Base-by-base conservation (phyloP, 1,140 invertebrate genomes). In the Charaxes varanes region DNA sequence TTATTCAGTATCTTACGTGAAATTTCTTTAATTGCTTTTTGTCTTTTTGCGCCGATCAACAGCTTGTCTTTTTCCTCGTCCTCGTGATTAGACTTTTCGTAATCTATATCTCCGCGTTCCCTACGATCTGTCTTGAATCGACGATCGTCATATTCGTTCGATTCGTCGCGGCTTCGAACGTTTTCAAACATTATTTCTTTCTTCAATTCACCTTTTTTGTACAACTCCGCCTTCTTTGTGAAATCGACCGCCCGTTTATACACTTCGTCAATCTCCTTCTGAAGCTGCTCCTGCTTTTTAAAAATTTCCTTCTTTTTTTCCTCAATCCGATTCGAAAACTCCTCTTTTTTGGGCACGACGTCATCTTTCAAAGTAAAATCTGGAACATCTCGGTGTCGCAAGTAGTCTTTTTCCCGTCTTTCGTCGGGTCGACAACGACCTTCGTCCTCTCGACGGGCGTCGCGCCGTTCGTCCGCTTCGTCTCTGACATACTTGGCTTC, bases 181-280 rank as follows among this genome's bases (percentile, higher is more conserved):
- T 12, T 18, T 6, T 23, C 13, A 7, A 28, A 40, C 13, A 26
- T 57, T 6, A 22, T 19, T n/a, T 56, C 35, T 24, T 33, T 59
- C 23, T 43, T 58, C 7, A 24, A 28, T 34, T 59, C 50, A 15
- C 34, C 40, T 41, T 53, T 58, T 54, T 45, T 57, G 34, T 64
- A 50, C 30, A 71, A 51, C 28, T 78, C 61, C 8, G 72, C 52
- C 44, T 74, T 78, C 22, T 66, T 70, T 8, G 57, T 64, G 19
- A 76, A 66, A 26, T 74, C 69, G 6, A 56, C 53, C 6, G 72
- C 60, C 40, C 71, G 55, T 11, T 74, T 68, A 30, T 74, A 78
- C n/a, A 78, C 62, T 35, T 76, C 69, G 36, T 78, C 67, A 14
- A 76, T 66, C 31, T 81, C 73, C 36, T 67, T 66, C 26, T 80